phyloP scores from a whole-genome alignment of 2,113 vertebrate genomes.

The Cyprinus carpio region DNA sequence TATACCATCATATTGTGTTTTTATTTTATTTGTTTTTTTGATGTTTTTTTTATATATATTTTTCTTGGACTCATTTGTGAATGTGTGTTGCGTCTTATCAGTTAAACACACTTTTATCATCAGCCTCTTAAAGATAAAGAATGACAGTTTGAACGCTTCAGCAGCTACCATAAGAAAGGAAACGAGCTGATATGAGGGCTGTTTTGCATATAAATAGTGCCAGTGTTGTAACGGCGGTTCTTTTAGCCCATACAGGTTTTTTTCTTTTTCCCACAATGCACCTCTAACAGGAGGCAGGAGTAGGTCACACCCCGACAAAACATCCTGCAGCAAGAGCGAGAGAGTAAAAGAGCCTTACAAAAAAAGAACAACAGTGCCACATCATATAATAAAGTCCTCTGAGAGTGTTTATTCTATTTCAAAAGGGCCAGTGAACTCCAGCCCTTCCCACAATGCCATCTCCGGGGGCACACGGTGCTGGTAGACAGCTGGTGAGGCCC shows the following conservation, averaged over 20 bases:
- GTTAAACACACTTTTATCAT: slow-evolving; percentile 2
- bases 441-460: slow-evolving; percentile 41
- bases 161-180: slow-evolving; percentile 20
- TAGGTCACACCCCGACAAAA: slow-evolving; percentile 5
- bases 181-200: slow-evolving; percentile 10
- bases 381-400: slow-evolving; percentile 27
- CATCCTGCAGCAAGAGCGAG: neutral
- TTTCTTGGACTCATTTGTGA: neutral
- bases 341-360: neutral
- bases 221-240: slow-evolving; percentile 41
- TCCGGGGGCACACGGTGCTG: neutral
- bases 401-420: neutral
- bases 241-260: slow-evolving; percentile 48
- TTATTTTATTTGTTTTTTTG: no score
- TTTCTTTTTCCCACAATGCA: neutral
- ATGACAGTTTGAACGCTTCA: slow-evolving; percentile 30
- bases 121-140: slow-evolving; percentile 34
- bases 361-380: neutral
- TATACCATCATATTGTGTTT: neutral
- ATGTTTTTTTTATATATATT: no score
- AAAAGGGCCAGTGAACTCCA: slow-evolving; percentile 30
- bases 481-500: slow-evolving; percentile 38
- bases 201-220: slow-evolving; percentile 60
- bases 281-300: neutral
- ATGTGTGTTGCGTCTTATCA: neutral